Evolutionary conservation across 2,797 vertebrate genomes (phyloP).

Genomic region (Peromyscus nudipes): DNA sequence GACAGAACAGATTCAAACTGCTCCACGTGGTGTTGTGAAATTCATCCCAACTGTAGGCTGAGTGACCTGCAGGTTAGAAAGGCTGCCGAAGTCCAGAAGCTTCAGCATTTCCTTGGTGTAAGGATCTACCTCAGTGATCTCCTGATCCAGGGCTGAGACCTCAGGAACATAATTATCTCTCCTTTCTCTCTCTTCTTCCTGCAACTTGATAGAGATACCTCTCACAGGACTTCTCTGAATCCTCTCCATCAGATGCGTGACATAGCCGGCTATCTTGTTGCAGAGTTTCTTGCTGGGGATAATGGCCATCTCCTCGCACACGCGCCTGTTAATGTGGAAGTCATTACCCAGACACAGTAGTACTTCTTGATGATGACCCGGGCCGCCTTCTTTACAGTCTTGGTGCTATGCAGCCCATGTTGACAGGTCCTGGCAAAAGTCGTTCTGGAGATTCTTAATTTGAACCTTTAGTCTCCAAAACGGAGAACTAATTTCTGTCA

Average conservation of each 20-base stretch:
- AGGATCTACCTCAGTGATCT: no score
- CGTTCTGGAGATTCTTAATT: background rate
- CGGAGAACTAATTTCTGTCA: background rate
- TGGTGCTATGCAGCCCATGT: conserved; percentile 97
- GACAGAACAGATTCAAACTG: no score
- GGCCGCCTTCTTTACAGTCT: conserved; percentile 98
- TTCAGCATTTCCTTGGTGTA: no score
- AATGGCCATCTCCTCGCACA: conserved; percentile 99
- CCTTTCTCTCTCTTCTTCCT: conserved; percentile 97
- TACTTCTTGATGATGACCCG: conserved; percentile 99
- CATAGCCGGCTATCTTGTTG: conserved; percentile 98
- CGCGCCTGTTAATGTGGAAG: conserved; percentile 98
- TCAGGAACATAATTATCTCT: conserved; percentile 98
- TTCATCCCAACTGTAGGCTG: no score
- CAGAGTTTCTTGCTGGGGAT: conserved; percentile 98
- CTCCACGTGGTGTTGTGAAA: no score
- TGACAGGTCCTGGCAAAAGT: conserved; percentile 87
- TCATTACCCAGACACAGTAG: conserved; percentile 96
- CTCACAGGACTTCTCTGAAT: conserved; percentile 97
- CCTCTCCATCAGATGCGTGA: conserved; percentile 98
- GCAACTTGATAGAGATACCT: conserved; percentile 98
- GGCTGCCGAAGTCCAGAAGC: no score
- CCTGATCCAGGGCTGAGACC: conserved; percentile 85
- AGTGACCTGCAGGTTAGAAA: no score
- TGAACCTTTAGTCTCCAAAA: background rate